phyloP scores from a whole-genome alignment of 2,113 vertebrate genomes.

The Mormyrus iriodes region DNA sequence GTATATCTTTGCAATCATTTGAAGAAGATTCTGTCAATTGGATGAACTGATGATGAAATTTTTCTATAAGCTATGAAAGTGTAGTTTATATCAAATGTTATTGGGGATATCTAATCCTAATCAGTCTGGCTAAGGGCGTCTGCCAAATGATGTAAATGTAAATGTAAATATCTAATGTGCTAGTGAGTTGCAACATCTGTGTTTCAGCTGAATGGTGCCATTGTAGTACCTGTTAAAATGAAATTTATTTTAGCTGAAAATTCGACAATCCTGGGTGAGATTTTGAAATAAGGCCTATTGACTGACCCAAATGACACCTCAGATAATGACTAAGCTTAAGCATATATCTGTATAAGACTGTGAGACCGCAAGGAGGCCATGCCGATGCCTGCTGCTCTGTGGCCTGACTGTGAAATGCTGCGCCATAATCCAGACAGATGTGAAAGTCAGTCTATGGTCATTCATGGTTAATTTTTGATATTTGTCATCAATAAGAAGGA shows the following conservation, averaged over 20 bases:
- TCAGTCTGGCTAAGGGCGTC: too few relatives aligned
- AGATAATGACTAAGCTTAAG: background rate
- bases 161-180: background rate
- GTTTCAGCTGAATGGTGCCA: background rate
- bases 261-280: background rate
- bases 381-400: background rate
- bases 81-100: background rate
- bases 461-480: conserved; percentile 38
- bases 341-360: background rate
- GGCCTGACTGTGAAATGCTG: background rate
- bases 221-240: background rate
- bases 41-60: background rate
- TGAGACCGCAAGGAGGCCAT: background rate
- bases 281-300: background rate
- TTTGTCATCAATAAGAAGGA: too few relatives aligned
- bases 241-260: background rate
- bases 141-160: too few relatives aligned
- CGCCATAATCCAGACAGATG: background rate
- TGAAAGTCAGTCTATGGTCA: background rate
- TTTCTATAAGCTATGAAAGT: background rate
- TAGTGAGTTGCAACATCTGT: background rate
- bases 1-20: too few relatives aligned
- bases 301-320: background rate
- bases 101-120: too few relatives aligned
- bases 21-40: background rate